Conservation (phyloP, 2,113 vertebrate species). For the Etheostoma spectabile region DNA sequence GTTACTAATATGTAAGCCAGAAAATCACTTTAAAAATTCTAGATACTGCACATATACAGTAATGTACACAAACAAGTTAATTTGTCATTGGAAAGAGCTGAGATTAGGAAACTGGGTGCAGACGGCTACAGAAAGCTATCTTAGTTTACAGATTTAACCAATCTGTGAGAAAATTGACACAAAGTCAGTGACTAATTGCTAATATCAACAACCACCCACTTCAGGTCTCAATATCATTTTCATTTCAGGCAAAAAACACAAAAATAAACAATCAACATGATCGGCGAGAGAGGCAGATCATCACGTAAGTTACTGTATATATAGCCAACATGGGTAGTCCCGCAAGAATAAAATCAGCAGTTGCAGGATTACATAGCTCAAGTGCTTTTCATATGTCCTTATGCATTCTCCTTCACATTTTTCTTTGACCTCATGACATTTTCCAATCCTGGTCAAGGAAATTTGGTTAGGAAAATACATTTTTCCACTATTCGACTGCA, state of each 20-base stretch:
- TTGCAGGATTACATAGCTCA: no score
- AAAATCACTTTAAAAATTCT: not conserved
- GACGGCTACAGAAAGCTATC: not conserved
- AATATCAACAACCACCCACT: constrained; percentile 7
- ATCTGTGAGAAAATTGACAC: not conserved
- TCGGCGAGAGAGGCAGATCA: no score
- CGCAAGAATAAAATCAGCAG: no score
- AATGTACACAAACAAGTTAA: not conserved
- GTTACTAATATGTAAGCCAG: not conserved
- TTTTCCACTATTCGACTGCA: no score
- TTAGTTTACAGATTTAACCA: not conserved
- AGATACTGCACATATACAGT: not conserved
- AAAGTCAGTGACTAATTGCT: constrained; percentile 10
- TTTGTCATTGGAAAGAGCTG: not conserved
- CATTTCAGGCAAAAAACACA: constrained; percentile 26
- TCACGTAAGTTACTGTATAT: no score
- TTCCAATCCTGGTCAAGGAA: no score
- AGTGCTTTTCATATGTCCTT: no score
- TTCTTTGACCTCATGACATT: no score
- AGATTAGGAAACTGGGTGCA: not conserved
- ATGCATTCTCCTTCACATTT: no score
- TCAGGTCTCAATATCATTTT: constrained; percentile 22
- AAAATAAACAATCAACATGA: no score
- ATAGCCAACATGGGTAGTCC: no score
- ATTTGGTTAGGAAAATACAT: no score